Conservation (phyloP, 2,797 vertebrate genomes). For the Periophthalmus magnuspinnatus region DNA sequence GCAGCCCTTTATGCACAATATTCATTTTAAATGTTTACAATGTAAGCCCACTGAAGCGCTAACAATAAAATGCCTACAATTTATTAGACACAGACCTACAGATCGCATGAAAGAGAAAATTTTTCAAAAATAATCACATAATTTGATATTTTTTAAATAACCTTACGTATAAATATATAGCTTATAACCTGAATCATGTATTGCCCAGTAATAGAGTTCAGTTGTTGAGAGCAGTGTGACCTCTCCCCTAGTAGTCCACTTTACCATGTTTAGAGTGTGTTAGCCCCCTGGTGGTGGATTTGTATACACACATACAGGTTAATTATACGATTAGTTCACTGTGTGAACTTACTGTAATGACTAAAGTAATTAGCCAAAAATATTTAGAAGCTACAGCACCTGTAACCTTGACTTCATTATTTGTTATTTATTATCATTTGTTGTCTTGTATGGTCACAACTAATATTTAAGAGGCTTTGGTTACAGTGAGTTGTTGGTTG, state of each 20-base stretch:
- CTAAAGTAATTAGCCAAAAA: not conserved
- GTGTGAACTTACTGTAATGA: too few species aligned
- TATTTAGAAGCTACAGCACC: not conserved
- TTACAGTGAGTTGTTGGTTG: constrained; percentile 22
- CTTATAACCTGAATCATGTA: not conserved
- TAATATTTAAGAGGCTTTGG: not conserved
- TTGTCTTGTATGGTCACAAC: not conserved
- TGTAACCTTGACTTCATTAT: not conserved
- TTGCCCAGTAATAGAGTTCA: not conserved
- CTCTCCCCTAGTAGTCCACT: not conserved
- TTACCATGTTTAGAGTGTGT: constrained; percentile 15
- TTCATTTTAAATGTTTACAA: too few species aligned
- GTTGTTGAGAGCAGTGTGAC: not conserved
- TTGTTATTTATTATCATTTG: too few species aligned
- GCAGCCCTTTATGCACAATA: too few species aligned
- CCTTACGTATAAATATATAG: too few species aligned
- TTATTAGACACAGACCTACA: not conserved
- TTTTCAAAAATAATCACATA: not conserved
- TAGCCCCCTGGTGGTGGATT: constrained; percentile 60
- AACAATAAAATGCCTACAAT: not conserved
- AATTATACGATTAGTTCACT: not conserved
- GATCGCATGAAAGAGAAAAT: not conserved
- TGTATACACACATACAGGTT: constrained; percentile 27
- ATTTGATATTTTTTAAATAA: not conserved
- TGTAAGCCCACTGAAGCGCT: not conserved